Evolutionary conservation across 2,888 invertebrate genomes (phyloP), one percentile per base, ranked within the genome.

Genomic region (Caenorhabditis drosophilae): DNA sequence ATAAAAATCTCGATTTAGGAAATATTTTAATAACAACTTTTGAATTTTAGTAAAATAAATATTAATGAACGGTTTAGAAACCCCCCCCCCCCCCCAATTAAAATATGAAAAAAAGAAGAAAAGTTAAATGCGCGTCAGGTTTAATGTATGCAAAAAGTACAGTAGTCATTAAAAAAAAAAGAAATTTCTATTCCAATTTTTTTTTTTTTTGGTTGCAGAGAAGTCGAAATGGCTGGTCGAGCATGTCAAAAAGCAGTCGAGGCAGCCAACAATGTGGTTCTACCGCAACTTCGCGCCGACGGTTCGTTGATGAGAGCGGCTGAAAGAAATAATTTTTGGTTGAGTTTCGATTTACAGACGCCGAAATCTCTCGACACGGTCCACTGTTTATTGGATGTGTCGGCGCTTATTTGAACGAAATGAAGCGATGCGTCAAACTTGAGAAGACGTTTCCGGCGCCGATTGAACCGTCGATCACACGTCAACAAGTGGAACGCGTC

Each of bases 371-470:
- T 2, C 70, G 79, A 31, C 78, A 80, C 45, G 83, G 83, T 25
- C 72, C 72, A n/a, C 76, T 80, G 54, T 83, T 84, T 66, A 84
- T 84, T 47, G 83, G 79, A 31, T 80, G 79, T 46, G 75, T 82
- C 26, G 70, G 75, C 23, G 77, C 78, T 31, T 80, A 79, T 56
- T 62, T 83, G 18, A 67, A 75, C 25, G 83, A 83, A 67, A 77
- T 83, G 78, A 77, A 76, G 56, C 61, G 83, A 22, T 82, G 79
- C 54, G 71, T 75, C 11, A 70, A 76, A 7, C 58, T 83, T 50
- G 80, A 83, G 54, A 51, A 58, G 22, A 73, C 73, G 11, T 75
- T 74, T 51, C 74, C 70, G 25, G 74, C 72, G 4, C 76, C 76
- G 25, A 70, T 63, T 12, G 76, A 74, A 48, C 74, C 76, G 18